Evolutionary conservation across 2,113 vertebrate genomes (phyloP).

Genomic region (Carassius auratus): DNA sequence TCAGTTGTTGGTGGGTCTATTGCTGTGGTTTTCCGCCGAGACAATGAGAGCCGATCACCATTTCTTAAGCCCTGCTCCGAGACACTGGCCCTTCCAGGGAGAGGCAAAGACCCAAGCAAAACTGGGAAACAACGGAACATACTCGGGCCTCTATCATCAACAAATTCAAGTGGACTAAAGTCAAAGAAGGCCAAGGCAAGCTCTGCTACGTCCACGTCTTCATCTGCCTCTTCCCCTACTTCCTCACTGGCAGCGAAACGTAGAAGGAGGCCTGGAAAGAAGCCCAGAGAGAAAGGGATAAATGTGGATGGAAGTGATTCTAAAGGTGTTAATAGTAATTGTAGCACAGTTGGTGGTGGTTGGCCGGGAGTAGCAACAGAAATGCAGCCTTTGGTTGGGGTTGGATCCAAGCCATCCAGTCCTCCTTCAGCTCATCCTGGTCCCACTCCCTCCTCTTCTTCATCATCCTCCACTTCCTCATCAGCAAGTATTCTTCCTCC

Average conservation of each 20-base stretch:
- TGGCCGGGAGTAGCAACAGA: slow-evolving; percentile 67
- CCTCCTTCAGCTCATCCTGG: slow-evolving; percentile 70
- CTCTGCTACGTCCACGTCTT: slow-evolving; percentile 80
- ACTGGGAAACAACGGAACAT: slow-evolving; percentile 67
- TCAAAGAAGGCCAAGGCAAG: slow-evolving; percentile 78
- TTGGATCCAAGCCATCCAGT: slow-evolving; percentile 66
- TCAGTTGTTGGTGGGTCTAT: slow-evolving; percentile 83
- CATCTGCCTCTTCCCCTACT: slow-evolving; percentile 77
- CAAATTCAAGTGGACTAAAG: slow-evolving; percentile 60
- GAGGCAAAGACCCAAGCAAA: slow-evolving; percentile 67
- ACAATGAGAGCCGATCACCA: slow-evolving; percentile 89
- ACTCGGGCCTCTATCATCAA: slow-evolving; percentile 58
- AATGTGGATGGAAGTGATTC: slow-evolving; percentile 24
- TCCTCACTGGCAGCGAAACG: slow-evolving; percentile 72
- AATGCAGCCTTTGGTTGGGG: slow-evolving; percentile 56
- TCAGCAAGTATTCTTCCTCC: slow-evolving; percentile 74
- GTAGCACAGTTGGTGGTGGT: slow-evolving; percentile 51
- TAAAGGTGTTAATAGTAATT: slow-evolving; percentile 58
- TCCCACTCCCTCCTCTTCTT: slow-evolving; percentile 74
- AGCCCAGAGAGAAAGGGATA: slow-evolving; percentile 66
- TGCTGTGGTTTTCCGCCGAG: slow-evolving; percentile 88
- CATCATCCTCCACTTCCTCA: slow-evolving; percentile 72
- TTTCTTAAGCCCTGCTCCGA: slow-evolving; percentile 85
- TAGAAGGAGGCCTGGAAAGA: slow-evolving; percentile 72
- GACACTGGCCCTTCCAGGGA: slow-evolving; percentile 65